Evolutionary conservation across 1,140 invertebrate genomes (phyloP).

Genomic region (fruit fly (Drosophila melanogaster)): Release_6_plus_ISO1_MT NT_033777.3:26181001-26181500

Average conservation of each 20-base stretch:
- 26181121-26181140: not conserved
- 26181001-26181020: not conserved
- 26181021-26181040: not conserved
- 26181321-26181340: conserved; percentile 54
- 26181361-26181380: not conserved
- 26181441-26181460: conserved; percentile 45
- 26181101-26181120: not conserved
- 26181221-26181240: conserved; percentile 2
- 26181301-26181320: conserved; percentile 21
- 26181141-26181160: not conserved
- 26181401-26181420: conserved; percentile 23
- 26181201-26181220: not conserved
- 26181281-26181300: conserved; percentile 22
- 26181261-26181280: conserved; percentile 22
- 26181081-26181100: not conserved
- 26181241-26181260: not conserved
- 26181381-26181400: not conserved
- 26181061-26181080: not conserved
- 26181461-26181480: conserved; percentile 17
- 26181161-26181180: conserved; percentile 3
- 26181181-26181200: not conserved
- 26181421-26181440: conserved; percentile 52
- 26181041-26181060: not conserved
- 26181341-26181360: conserved; percentile 22
- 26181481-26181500: conserved; percentile 19